These are phyloP conservation scores for Acrobasis suavella DNA, from an alignment of 2,888 invertebrate genomes.

Conservation along the genomic window DNA sequence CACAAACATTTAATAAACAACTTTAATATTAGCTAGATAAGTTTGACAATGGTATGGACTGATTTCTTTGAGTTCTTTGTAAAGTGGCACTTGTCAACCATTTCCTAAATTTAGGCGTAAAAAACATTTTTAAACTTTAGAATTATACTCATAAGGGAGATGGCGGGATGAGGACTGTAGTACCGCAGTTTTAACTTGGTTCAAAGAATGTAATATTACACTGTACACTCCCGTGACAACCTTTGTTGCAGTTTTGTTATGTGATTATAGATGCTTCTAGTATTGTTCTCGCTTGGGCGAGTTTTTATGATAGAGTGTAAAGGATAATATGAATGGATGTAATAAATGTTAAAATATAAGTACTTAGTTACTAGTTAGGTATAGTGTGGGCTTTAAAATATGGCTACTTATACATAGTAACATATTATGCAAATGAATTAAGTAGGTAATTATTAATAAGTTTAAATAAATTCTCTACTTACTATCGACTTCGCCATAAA, in stretches of 20 bases:
- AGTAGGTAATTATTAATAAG: too few species aligned
- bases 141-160: not conserved
- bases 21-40: not conserved
- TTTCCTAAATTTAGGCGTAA: not conserved
- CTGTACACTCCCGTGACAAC: not conserved
- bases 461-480: too few species aligned
- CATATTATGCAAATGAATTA: too few species aligned
- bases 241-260: conserved; percentile 18
- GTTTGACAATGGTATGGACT: not conserved
- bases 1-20: not conserved
- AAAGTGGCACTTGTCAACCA: not conserved
- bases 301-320: not conserved
- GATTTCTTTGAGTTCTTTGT: not conserved
- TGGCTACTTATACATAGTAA: too few species aligned
- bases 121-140: conserved; percentile 1
- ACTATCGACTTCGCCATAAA: too few species aligned
- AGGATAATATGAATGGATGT: too few species aligned
- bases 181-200: not conserved
- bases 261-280: conserved; percentile 6
- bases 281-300: conserved; percentile 1
- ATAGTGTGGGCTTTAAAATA: not conserved
- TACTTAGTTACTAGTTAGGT: too few species aligned
- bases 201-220: conserved; percentile 2
- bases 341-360: not conserved
- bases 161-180: not conserved